Percentiles rank a stretch among this genome's conserved stretches.
Conservation (phyloP, 2,797 vertebrate genomes). For the Picus viridis region DNA sequence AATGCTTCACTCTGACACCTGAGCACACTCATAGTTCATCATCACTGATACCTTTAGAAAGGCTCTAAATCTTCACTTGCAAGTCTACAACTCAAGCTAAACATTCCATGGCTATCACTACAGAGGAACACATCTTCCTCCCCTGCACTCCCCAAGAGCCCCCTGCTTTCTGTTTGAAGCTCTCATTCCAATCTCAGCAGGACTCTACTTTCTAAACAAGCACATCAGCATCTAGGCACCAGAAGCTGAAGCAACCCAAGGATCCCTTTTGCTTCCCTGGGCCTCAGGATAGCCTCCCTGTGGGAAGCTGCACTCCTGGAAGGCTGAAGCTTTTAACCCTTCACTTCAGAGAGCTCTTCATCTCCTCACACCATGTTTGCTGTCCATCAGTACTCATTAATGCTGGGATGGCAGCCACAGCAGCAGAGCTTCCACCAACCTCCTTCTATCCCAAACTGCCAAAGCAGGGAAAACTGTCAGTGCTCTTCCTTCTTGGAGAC, state of each 20-base stretch:
- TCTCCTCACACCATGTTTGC: not conserved
- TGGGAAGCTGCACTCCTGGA: not conserved
- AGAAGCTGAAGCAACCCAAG: not conserved
- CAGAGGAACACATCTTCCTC: not conserved
- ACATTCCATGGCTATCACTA: not conserved
- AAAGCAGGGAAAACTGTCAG: not conserved
- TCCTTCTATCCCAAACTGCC: not conserved
- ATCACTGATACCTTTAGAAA: not conserved
- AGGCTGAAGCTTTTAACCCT: not conserved
- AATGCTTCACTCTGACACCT: not conserved
- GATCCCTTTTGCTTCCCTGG: not conserved
- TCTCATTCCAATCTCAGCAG: not conserved
- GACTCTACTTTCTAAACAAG: not conserved
- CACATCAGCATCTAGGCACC: not conserved
- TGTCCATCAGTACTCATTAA: not conserved
- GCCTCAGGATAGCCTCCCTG: not conserved
- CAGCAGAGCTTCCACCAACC: not conserved
- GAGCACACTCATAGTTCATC: not conserved
- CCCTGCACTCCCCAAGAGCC: not conserved
- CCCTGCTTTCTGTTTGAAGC: not conserved
- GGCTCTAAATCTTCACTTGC: not conserved
- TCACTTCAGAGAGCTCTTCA: not conserved
- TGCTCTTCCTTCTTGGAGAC: not conserved
- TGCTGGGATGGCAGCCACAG: not conserved
- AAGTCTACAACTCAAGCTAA: not conserved